Conservation (phyloP, 2,888 invertebrate species). For the Eupithecia exiguata region DNA sequence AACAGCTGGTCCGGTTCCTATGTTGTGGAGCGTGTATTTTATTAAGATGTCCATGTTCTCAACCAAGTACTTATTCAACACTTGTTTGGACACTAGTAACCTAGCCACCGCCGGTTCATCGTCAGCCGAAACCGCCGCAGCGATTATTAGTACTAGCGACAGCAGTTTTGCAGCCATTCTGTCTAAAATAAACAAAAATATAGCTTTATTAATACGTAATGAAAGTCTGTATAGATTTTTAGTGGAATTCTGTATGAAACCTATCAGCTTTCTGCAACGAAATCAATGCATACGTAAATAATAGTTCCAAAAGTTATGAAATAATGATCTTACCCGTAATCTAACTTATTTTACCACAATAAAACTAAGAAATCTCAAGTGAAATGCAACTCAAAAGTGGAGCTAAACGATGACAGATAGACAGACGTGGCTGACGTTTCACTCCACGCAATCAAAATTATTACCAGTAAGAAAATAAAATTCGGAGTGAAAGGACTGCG, state of each 20-base stretch:
- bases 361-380: slow-evolving; percentile 41
- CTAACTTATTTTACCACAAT: slow-evolving; percentile 41
- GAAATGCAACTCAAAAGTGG: slow-evolving; percentile 41
- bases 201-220: not conserved
- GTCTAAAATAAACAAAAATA: slow-evolving; percentile 59
- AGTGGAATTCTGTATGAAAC: slow-evolving; percentile 29
- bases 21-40: slow-evolving; percentile 96
- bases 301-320: slow-evolving; percentile 12
- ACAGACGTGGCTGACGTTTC: slow-evolving; percentile 83
- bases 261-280: not conserved
- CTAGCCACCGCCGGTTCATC: slow-evolving; percentile 91
- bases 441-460: slow-evolving; percentile 78
- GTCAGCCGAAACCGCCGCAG: slow-evolving; percentile 79
- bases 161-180: slow-evolving; percentile 77
- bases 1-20: slow-evolving; percentile 95
- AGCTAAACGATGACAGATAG: slow-evolving; percentile 57
- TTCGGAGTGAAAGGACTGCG: not conserved
- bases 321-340: slow-evolving; percentile 50
- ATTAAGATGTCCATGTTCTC: slow-evolving; percentile 98
- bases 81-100: slow-evolving; percentile 95
- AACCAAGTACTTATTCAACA: slow-evolving; percentile 97
- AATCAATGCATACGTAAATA: not conserved
- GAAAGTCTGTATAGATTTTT: slow-evolving; percentile 24
- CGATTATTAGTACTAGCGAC: slow-evolving; percentile 73
- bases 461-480: slow-evolving; percentile 52